These are phyloP conservation scores for Aleiodes leptofemur DNA, from an alignment of 2,888 invertebrate genomes.

Conservation along the genomic window DNA sequence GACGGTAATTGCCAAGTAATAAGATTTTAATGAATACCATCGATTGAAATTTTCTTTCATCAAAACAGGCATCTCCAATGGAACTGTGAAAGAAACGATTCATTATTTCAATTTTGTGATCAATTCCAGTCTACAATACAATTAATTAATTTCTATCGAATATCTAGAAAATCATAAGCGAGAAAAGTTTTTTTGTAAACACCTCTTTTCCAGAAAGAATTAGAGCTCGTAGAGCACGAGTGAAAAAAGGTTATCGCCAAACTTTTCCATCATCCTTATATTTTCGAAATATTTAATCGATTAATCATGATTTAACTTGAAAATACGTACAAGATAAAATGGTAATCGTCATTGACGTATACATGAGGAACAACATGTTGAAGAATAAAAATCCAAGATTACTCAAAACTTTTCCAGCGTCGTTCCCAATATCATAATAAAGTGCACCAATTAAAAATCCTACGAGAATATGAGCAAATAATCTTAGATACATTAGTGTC, in stretches of 20 bases:
- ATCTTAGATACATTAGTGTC: slow-evolving; percentile 96
- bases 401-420: slow-evolving; percentile 96
- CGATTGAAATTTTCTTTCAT: slow-evolving; percentile 97
- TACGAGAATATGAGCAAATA: slow-evolving; percentile 95
- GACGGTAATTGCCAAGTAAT: slow-evolving; percentile 96
- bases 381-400: slow-evolving; percentile 98
- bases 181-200: no score
- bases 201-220: no score
- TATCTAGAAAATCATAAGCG: no score
- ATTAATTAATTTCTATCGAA: neutral
- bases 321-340: slow-evolving; percentile 93
- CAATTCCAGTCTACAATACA: neutral
- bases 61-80: slow-evolving; percentile 95
- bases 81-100: slow-evolving; percentile 80
- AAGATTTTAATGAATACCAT: slow-evolving; percentile 96
- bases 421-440: slow-evolving; percentile 96
- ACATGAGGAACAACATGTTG: slow-evolving; percentile 99
- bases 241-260: no score
- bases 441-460: slow-evolving; percentile 96
- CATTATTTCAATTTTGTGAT: slow-evolving; percentile 15
- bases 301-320: neutral
- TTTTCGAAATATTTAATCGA: neutral
- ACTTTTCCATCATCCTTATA: no score
- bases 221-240: no score
- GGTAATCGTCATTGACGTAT: slow-evolving; percentile 99